Evolutionary conservation across 2,113 vertebrate species (phyloP).

Genomic region (Lipophrys pholis): DNA sequence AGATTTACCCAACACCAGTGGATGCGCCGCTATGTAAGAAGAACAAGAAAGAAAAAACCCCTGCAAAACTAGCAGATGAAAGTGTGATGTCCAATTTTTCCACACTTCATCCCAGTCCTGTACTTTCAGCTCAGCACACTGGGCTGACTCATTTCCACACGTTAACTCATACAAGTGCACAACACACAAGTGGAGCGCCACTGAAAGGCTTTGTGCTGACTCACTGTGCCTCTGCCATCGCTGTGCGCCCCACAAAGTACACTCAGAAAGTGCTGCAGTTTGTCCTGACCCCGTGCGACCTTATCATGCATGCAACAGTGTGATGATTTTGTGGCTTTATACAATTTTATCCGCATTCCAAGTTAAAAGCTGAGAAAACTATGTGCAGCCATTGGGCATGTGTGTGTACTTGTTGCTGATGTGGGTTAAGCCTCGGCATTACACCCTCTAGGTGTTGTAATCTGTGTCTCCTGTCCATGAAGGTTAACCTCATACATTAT

Average conservation of each 20-base stretch:
- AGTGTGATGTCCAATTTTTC: conserved; percentile 40
- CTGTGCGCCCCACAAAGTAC: neutral
- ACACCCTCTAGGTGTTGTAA: conserved; percentile 40
- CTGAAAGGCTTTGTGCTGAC: conserved; percentile 56
- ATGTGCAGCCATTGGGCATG: neutral
- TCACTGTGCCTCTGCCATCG: conserved; percentile 46
- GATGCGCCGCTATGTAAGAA: conserved; percentile 14
- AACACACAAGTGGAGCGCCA: conserved; percentile 42
- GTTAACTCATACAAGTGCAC: conserved; percentile 34
- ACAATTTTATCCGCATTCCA: neutral
- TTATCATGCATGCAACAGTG: neutral
- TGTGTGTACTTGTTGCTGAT: conserved; percentile 18
- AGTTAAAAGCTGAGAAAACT: too few species aligned
- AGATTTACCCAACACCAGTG: neutral
- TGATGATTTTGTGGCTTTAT: conserved; percentile 21
- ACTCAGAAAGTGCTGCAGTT: conserved; percentile 10
- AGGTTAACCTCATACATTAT: conserved; percentile 60
- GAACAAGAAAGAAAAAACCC: neutral
- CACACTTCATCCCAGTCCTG: conserved; percentile 25
- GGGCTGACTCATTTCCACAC: conserved; percentile 59
- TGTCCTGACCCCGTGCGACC: conserved; percentile 19
- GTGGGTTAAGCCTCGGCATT: conserved; percentile 51
- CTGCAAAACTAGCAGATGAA: conserved; percentile 16
- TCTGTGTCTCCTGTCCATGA: conserved; percentile 57
- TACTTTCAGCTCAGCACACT: conserved; percentile 55